A percentile compares a stretch with the other conserved stretches of the same genome.
Conservation (phyloP, 2,797 vertebrate genomes). For the Takifugu rubripes region DNA sequence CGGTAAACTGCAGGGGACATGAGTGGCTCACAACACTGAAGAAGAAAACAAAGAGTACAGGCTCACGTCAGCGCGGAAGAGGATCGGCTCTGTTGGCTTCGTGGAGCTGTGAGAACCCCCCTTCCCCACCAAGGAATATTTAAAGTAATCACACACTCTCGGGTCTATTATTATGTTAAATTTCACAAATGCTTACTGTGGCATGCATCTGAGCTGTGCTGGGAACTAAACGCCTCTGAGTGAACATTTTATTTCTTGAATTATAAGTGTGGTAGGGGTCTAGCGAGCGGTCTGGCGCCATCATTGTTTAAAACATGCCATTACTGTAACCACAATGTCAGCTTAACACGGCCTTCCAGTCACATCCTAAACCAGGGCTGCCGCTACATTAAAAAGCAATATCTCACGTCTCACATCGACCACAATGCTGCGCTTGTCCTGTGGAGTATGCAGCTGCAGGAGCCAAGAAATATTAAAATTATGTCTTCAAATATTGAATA, state of each 20-base stretch:
- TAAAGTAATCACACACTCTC: slow-evolving; percentile 39
- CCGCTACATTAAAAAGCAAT: slow-evolving; percentile 27
- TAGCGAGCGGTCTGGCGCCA: slow-evolving; percentile 76
- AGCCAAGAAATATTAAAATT: no score
- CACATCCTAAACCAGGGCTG: slow-evolving; percentile 13
- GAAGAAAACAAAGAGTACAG: neutral
- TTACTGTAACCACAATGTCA: slow-evolving; percentile 81
- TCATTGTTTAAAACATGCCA: slow-evolving; percentile 76
- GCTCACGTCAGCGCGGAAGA: slow-evolving; percentile 8
- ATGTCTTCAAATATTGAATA: no score
- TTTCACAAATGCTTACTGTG: slow-evolving; percentile 29
- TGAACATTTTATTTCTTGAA: slow-evolving; percentile 31
- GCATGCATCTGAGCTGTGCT: slow-evolving; percentile 3
- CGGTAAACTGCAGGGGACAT: neutral
- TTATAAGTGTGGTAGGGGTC: slow-evolving; percentile 56
- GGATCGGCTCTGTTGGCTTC: slow-evolving; percentile 16
- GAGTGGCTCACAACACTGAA: neutral
- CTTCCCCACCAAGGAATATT: slow-evolving; percentile 24
- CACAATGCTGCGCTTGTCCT: no score
- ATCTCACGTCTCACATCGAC: no score
- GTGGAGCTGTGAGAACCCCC: slow-evolving; percentile 19
- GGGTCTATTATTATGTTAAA: slow-evolving; percentile 33
- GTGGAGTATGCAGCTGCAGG: neutral
- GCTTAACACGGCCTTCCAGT: slow-evolving; percentile 17
- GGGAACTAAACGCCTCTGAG: slow-evolving; percentile 41